phyloP scores from a whole-genome alignment of 2,113 vertebrate genomes.

The Chlamydotis undulata region DNA sequence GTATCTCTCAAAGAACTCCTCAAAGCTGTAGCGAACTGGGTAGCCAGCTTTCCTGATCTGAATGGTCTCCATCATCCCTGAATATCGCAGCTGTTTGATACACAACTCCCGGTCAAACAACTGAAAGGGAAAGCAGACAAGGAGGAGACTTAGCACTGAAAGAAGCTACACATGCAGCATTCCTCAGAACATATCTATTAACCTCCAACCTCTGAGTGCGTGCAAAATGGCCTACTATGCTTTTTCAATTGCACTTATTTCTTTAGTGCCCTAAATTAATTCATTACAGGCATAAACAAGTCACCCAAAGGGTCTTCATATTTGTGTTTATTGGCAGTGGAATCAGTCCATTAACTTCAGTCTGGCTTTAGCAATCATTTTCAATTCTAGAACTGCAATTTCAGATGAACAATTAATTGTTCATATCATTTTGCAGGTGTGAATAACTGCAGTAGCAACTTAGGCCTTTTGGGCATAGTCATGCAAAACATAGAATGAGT shows the following conservation, averaged over 20 bases:
- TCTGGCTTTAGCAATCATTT: background rate
- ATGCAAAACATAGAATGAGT: background rate
- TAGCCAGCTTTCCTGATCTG: conserved; percentile 90
- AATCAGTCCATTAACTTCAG: background rate
- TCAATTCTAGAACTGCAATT: background rate
- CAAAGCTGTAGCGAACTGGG: conserved; percentile 89
- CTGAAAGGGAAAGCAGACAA: conserved; percentile 65
- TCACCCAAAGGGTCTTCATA: background rate
- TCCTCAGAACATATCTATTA: background rate
- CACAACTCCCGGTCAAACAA: conserved; percentile 92
- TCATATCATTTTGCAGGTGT: background rate
- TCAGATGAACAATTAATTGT: background rate
- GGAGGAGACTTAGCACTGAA: background rate
- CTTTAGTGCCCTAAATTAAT: background rate
- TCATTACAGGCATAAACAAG: background rate
- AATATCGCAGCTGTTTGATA: conserved; percentile 91
- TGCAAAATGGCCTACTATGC: background rate
- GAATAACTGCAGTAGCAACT: background rate
- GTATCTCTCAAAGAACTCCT: conserved; percentile 88
- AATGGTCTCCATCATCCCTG: conserved; percentile 97
- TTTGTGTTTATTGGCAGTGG: background rate
- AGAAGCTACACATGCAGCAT: background rate
- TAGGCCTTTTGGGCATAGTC: background rate
- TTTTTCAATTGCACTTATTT: background rate
- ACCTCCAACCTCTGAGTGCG: background rate